Conservation (phyloP, 2,888 invertebrate genomes). For the Synanthedon andrenaeformis region DNA sequence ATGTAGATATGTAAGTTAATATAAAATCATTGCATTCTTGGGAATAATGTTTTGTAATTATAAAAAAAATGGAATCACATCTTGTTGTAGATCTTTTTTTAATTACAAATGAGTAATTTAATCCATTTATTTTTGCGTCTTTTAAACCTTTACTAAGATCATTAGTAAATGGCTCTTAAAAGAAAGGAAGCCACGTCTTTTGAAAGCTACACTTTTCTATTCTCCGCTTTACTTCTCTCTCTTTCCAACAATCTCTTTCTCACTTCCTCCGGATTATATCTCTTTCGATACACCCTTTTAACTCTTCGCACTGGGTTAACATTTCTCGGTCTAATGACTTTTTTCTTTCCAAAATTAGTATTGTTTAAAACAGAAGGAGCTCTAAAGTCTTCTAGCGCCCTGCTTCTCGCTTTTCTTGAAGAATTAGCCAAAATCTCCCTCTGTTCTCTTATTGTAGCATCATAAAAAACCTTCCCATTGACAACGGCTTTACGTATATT, state of each 20-base stretch:
- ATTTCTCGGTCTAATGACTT: constrained; percentile 43
- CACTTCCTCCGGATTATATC: constrained; percentile 65
- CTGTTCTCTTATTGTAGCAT: constrained; percentile 42
- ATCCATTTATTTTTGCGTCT: background rate
- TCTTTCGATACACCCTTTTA: constrained; percentile 53
- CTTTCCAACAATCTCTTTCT: constrained; percentile 58
- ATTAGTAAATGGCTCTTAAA: background rate
- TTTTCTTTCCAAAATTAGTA: constrained; percentile 32
- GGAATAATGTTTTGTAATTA: no score
- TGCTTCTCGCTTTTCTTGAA: constrained; percentile 23
- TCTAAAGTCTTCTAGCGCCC: constrained; percentile 26
- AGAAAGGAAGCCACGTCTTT: background rate
- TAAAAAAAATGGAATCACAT: no score
- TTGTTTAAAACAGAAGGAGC: constrained; percentile 29
- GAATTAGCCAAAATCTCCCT: constrained; percentile 8
- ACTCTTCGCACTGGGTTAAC: constrained; percentile 53
- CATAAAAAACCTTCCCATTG: constrained; percentile 62
- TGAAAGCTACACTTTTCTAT: background rate
- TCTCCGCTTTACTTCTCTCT: constrained; percentile 26
- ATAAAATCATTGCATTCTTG: no score
- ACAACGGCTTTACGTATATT: constrained; percentile 55
- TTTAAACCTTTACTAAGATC: background rate
- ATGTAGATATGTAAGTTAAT: no score
- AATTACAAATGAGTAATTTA: background rate
- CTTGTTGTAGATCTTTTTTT: background rate